Conservation (phyloP, 1,140 invertebrate genomes). For the Dufourea novaeangliae region DNA sequence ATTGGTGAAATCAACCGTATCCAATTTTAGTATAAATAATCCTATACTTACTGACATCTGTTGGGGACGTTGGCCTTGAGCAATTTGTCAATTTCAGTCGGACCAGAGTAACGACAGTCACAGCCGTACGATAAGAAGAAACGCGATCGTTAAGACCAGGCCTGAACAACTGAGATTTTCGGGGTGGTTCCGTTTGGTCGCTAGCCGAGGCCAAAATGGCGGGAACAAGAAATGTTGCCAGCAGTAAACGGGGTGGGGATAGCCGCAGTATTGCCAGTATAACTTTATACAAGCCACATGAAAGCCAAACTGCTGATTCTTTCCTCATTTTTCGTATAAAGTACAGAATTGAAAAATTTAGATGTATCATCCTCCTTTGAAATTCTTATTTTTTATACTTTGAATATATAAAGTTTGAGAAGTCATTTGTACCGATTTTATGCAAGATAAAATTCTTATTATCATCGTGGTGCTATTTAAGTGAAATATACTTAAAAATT, state of each 20-base stretch:
- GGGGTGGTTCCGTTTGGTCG: not conserved
- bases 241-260: not conserved
- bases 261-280: not conserved
- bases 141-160: not conserved
- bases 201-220: not conserved
- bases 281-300: not conserved
- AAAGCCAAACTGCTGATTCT: too few species aligned
- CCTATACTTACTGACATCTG: not conserved
- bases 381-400: too few species aligned
- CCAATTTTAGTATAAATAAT: too few species aligned
- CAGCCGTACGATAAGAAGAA: not conserved
- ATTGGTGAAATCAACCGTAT: too few species aligned
- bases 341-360: too few species aligned
- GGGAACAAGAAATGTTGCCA: not conserved
- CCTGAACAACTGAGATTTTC: not conserved
- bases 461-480: too few species aligned
- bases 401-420: too few species aligned
- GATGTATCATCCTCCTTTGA: too few species aligned
- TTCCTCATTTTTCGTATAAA: too few species aligned
- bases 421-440: too few species aligned
- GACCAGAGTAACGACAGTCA: not conserved
- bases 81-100: not conserved
- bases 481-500: too few species aligned
- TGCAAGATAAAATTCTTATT: too few species aligned
- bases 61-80: not conserved